These are phyloP conservation scores for Diploscapter pachys DNA, from an alignment of 1,140 invertebrate genomes.

Conservation along the genomic window DNA sequence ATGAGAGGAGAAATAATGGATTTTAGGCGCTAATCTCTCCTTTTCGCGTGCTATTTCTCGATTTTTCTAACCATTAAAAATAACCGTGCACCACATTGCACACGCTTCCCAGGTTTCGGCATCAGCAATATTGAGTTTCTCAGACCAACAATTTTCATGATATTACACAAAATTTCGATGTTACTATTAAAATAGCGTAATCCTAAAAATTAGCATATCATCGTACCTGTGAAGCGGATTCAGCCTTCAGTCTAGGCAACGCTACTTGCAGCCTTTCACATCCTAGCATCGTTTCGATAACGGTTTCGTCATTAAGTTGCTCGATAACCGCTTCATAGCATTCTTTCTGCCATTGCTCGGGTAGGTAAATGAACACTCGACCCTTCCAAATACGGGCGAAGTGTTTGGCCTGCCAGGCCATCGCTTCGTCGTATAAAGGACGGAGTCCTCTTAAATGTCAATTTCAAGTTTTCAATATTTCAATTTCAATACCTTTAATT, in stretches of 20 bases:
- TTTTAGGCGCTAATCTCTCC: no score
- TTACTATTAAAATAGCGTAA: no score
- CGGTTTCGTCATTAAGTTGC: slow-evolving; percentile 47
- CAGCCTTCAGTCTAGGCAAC: slow-evolving; percentile 44
- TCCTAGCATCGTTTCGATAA: slow-evolving; percentile 51
- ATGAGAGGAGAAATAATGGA: no score
- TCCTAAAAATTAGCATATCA: slow-evolving; percentile 10
- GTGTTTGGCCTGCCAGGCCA: slow-evolving; percentile 49
- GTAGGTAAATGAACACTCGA: slow-evolving; percentile 51
- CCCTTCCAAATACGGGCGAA: slow-evolving; percentile 57
- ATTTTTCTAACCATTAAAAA: no score
- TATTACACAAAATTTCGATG: no score
- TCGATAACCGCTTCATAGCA: slow-evolving; percentile 47
- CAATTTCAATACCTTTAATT: no score
- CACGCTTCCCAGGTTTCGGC: no score
- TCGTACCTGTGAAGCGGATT: slow-evolving; percentile 22
- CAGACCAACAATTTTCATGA: no score
- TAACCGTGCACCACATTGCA: no score
- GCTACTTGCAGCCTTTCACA: slow-evolving; percentile 52
- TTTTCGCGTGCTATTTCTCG: no score
- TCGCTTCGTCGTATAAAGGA: slow-evolving; percentile 29
- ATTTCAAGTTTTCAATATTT: no score
- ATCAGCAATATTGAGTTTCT: no score
- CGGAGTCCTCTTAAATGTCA: background rate
- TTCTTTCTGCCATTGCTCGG: slow-evolving; percentile 50